These are phyloP conservation scores for Pammene fasciana DNA, from an alignment of 2,888 invertebrate genomes.

Conservation along the genomic window DNA sequence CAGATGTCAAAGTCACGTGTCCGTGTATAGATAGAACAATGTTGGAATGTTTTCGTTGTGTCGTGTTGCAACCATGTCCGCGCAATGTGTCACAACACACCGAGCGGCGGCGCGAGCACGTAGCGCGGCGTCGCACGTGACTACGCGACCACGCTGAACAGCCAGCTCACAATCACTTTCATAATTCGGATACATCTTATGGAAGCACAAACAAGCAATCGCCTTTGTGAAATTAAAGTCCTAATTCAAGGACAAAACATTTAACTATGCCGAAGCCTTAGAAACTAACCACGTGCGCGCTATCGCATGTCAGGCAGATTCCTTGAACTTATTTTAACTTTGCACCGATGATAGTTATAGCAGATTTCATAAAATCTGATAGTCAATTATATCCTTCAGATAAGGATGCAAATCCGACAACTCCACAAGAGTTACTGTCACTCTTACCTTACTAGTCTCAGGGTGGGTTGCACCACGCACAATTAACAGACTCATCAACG, in stretches of 20 bases:
- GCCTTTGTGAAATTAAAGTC: background rate
- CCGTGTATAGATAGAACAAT: constrained; percentile 30
- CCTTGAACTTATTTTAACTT: no score
- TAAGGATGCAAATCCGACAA: no score
- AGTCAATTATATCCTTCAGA: no score
- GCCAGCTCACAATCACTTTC: constrained; percentile 33
- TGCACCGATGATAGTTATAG: no score
- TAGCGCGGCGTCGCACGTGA: constrained; percentile 40
- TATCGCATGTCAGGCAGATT: no score
- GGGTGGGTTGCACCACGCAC: no score
- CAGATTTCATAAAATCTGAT: no score
- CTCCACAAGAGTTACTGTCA: no score
- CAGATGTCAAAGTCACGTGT: constrained; percentile 37
- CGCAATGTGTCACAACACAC: constrained; percentile 38
- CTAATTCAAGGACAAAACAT: background rate
- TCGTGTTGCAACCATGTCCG: constrained; percentile 41
- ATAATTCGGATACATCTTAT: constrained; percentile 34
- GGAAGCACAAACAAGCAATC: constrained; percentile 16
- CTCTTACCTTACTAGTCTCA: no score
- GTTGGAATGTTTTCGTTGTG: constrained; percentile 40
- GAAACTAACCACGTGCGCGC: no score
- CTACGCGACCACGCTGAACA: constrained; percentile 12
- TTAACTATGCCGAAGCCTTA: background rate
- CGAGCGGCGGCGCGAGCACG: constrained; percentile 32
- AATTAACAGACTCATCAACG: no score